Conservation (phyloP, 2,113 vertebrate genomes). For the Axis porcinus region DNA sequence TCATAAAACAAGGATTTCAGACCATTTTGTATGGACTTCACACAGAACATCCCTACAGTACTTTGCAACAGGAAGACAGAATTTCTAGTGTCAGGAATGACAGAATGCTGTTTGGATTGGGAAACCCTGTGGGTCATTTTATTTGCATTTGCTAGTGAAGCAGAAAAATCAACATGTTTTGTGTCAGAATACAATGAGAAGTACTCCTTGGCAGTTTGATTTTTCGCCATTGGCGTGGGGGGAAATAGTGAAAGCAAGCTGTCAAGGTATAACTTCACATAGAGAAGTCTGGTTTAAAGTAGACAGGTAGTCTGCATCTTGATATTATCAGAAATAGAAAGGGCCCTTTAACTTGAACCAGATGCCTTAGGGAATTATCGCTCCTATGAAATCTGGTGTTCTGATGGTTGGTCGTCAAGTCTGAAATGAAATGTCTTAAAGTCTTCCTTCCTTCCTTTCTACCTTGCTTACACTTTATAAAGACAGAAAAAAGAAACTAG, state of each 20-base stretch:
- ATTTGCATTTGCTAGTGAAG: conserved; percentile 67
- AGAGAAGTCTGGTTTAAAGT: background rate
- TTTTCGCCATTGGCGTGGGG: conserved; percentile 9
- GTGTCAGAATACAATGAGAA: conserved; percentile 52
- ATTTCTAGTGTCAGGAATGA: conserved; percentile 57
- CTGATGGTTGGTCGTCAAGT: background rate
- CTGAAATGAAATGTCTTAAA: conserved; percentile 8
- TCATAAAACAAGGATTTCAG: conserved; percentile 16
- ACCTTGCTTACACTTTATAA: background rate
- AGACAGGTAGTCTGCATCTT: conserved; percentile 4
- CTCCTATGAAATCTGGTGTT: background rate
- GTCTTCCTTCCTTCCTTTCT: background rate
- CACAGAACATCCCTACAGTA: background rate
- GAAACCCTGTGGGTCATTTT: conserved; percentile 66
- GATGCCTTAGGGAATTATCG: background rate
- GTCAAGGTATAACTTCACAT: conserved; percentile 37
- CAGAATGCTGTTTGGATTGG: conserved; percentile 40
- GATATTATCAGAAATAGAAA: conserved; percentile 33
- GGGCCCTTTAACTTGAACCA: conserved; percentile 24
- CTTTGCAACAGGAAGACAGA: conserved; percentile 32
- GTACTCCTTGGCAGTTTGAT: conserved; percentile 47
- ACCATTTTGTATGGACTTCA: background rate
- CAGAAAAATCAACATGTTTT: conserved; percentile 64
- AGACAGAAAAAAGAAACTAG: background rate
- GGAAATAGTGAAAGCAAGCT: background rate